These are phyloP conservation scores for Elmis aenea DNA, from an alignment of 2,888 invertebrate genomes.

Conservation along the genomic window DNA sequence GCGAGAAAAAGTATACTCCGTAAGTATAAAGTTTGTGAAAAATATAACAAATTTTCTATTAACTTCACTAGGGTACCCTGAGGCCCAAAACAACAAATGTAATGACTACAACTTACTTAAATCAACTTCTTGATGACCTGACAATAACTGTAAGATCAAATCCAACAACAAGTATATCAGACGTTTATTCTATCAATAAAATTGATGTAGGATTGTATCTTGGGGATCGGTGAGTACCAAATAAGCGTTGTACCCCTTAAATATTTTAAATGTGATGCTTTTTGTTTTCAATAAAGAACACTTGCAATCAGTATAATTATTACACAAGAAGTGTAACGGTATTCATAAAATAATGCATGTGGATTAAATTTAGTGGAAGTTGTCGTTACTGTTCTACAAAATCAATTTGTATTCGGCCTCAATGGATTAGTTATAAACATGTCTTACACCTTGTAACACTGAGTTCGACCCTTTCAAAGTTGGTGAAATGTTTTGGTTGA, in stretches of 20 bases:
- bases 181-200: constrained; percentile 33
- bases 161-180: constrained; percentile 29
- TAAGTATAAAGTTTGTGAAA: constrained; percentile 12
- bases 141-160: constrained; percentile 25
- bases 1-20: constrained; percentile 28
- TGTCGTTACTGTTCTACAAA: no score
- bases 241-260: neutral
- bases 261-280: constrained; percentile 3
- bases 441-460: no score
- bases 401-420: no score
- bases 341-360: no score
- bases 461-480: no score
- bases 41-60: constrained; percentile 2
- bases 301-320: no score
- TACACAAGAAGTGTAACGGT: no score
- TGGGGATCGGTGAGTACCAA: constrained; percentile 33
- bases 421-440: no score
- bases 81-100: constrained; percentile 26
- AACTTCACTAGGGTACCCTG: constrained; percentile 31
- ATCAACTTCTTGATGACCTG: constrained; percentile 31
- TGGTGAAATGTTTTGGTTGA: no score
- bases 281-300: no score
- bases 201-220: constrained; percentile 33
- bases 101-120: constrained; percentile 30
- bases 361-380: no score